Conservation (phyloP, 2,113 vertebrate genomes). For the Typhlomys cinereus region DNA sequence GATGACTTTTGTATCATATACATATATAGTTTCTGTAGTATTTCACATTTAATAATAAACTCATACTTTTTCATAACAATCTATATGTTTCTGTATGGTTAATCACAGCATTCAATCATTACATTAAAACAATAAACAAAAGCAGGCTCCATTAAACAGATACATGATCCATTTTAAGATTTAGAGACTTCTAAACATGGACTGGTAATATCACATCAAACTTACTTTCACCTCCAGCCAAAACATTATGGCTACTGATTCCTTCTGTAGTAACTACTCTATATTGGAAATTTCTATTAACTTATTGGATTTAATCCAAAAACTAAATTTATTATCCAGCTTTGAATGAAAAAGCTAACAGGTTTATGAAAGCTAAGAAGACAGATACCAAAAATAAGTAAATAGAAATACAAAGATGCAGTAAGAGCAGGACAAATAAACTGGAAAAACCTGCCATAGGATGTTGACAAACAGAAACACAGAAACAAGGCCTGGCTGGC, state of each 20-base stretch:
- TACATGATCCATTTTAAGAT: not conserved
- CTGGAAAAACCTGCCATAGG: too few relatives aligned
- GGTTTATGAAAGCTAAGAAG: not conserved
- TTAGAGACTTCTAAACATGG: not conserved
- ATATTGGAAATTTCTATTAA: not conserved
- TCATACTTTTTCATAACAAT: not conserved
- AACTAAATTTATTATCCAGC: not conserved
- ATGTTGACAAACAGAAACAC: too few relatives aligned
- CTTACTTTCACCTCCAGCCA: not conserved
- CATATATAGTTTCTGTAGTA: accelerated
- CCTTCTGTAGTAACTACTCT: not conserved
- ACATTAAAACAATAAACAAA: not conserved
- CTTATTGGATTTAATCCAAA: not conserved
- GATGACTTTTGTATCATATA: not conserved
- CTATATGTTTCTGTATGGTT: not conserved
- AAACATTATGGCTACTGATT: not conserved
- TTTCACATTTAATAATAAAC: not conserved
- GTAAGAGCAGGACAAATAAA: too few relatives aligned
- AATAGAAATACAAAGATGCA: too few relatives aligned
- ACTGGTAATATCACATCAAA: not conserved
- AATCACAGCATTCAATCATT: not conserved
- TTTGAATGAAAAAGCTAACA: not conserved
- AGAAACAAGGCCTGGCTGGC: too few relatives aligned
- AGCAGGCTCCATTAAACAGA: not conserved
- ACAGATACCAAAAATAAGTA: not conserved